Evolutionary conservation across 2,888 invertebrate species (phyloP), one percentile per base, ranked within the genome.

Genomic region (Exephanes ischioxanthus): DNA sequence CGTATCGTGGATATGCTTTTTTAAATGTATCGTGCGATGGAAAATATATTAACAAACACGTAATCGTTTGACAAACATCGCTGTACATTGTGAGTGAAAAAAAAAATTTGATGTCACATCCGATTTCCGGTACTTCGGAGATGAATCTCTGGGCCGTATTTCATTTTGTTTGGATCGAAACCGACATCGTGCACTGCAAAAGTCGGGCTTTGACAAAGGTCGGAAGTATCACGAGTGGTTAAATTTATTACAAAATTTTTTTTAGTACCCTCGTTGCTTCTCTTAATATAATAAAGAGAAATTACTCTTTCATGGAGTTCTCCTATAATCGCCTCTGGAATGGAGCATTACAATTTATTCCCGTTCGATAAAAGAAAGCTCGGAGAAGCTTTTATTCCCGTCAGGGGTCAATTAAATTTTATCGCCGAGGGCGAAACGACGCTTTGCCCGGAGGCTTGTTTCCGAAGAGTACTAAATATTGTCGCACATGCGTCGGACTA

Each of bases 291-390:
- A 71, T 71, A 26, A 51, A 22, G 37, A 37, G 14, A 63, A 58
- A 51, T 33, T 19, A 61, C 22, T 41, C 37, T 14, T 45, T 63
- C 11, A 51, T 33, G 37, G 11, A 7, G 22, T 58, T 58, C 55
- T 55, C 30, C 68, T 51, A 78, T 68, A 83, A 73, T 68, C 78
- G 68, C 37, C 67, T 68, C 26, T 41, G 78, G 67, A 67, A 78
- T 30, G 4, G 37, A 83, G 48, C 51, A 73, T 73, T 61, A 67
- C 45, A 68, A 73, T 78, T 83, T 83, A 51, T 67, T 78, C 68
- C 26, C 51, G 37, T 79, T 78, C 68, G 51, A 83, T 78, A 78
- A 83, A 83, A 73, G 78, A 83, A 83, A 79, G 78, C 41, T 78
- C 51, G 48, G 78, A 72, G 66, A 83, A 83, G 72, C 67, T 61